These are phyloP conservation scores for Daboia siamensis DNA, from an alignment of 2,113 vertebrate genomes.

Conservation along the genomic window DNA sequence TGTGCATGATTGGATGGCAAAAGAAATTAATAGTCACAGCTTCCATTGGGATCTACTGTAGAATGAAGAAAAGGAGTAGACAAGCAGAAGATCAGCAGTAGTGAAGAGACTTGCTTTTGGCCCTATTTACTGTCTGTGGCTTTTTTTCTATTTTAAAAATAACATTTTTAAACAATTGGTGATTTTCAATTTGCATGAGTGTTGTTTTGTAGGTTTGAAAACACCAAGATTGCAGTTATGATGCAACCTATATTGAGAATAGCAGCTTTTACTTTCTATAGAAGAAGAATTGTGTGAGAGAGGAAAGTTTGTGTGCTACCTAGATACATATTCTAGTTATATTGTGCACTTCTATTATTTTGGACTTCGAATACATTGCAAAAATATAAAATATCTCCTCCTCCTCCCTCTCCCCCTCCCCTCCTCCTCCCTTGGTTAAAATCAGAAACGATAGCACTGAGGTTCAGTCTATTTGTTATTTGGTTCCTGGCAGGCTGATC, in stretches of 20 bases:
- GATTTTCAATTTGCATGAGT: background rate
- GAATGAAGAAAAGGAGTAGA: background rate
- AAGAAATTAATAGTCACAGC: background rate
- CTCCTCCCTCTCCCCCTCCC: conserved; percentile 10
- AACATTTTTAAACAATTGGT: background rate
- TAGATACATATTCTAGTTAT: background rate
- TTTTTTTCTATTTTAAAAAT: background rate
- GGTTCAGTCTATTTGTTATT: background rate
- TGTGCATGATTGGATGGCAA: background rate
- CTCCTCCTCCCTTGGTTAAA: background rate
- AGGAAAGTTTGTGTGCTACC: background rate
- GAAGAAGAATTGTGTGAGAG: background rate
- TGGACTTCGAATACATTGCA: conserved; percentile 54
- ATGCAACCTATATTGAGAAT: background rate
- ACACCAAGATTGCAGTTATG: background rate
- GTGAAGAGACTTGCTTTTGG: background rate
- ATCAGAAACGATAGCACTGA: background rate
- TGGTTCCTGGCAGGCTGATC: background rate
- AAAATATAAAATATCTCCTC: conserved; percentile 54
- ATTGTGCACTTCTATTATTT: conserved; percentile 36
- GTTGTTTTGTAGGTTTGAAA: background rate
- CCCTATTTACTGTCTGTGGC: background rate
- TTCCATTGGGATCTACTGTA: background rate
- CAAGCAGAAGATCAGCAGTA: background rate
- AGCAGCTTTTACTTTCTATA: conserved; percentile 19